Base-by-base conservation (phyloP, 2,113 vertebrate species). In the Nerophis lumbriciformis region DNA sequence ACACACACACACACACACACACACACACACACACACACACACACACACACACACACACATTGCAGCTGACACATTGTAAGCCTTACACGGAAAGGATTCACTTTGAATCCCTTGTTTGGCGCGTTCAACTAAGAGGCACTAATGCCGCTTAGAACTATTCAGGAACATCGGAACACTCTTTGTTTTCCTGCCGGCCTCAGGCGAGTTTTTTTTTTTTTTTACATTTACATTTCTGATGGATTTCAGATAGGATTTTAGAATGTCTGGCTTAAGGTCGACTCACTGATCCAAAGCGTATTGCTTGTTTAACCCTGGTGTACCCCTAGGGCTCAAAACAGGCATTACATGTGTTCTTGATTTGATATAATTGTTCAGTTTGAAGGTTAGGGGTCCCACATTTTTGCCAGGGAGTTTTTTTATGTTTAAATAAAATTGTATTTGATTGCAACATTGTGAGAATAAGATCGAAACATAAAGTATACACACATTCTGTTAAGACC, bases 81-180 rank as follows among this genome's bases (percentile, higher is more conserved):
- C 81, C 61, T 68, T 54, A 55, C 68, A 74, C 66, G 6, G 71
- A 68, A 76, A 67, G 71, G 77, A 83, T 83, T 81, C 78, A 53
- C 69, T 66, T 55, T 73, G 80, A 84, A 79, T 85, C 78, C 70
- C 62, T 72, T 75, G 80, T 81, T 85, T 87, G 78, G 75, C 73
- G 64, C 82, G 78, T 83, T 87, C 79, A 80, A 82, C 81, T 84
- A 67, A 81, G 87, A 87, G 66, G 72, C 74, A 79, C 77, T 86
- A 86, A 87, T 84, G 77, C 85, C 78, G 70, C 83, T 85, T 83
- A 83, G 79, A 76, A 78, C 72, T 85, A 77, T 83, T 85, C 83
- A 79, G 65, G 72, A 82, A 83, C 85, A 85, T 71, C 65, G 74
- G 87, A 74, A 72, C 76, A 78, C 75, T 70, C 72, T 75, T 51